A percentile compares a stretch with the other conserved stretches of the same genome.
phyloP scores from a whole-genome alignment of 2,113 vertebrate genomes.

The Sinocyclocheilus anshuiensis region DNA sequence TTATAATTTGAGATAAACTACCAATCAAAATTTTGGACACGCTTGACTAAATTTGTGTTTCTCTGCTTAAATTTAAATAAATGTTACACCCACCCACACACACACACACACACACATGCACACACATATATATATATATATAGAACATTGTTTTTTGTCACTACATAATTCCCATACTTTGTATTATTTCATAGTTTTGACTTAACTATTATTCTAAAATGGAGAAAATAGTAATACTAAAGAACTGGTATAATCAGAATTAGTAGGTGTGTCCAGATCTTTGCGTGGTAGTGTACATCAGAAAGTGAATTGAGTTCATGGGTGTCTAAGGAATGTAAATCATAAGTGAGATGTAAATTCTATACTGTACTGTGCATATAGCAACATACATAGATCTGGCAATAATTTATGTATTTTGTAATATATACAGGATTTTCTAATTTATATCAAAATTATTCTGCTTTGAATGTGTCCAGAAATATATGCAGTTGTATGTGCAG shows the following conservation, averaged over 20 bases:
- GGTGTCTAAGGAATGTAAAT: slow-evolving; percentile 18
- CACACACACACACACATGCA: no score
- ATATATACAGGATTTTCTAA: slow-evolving; percentile 49
- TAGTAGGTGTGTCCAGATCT: neutral
- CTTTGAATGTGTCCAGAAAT: slow-evolving; percentile 36
- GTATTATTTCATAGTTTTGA: neutral
- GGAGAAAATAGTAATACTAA: neutral
- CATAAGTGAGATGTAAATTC: slow-evolving; percentile 44
- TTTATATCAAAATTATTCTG: slow-evolving; percentile 47
- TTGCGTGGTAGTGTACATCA: neutral
- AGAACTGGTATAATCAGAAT: neutral
- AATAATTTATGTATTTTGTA: slow-evolving; percentile 9
- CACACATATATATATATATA: no score
- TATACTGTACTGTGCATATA: slow-evolving; percentile 50
- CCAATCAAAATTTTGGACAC: no score
- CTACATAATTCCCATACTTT: no score
- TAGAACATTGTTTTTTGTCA: no score
- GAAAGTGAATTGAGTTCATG: slow-evolving; percentile 1
- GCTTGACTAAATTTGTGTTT: no score
- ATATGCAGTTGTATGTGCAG: neutral
- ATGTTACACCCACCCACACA: no score
- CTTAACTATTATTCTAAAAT: neutral
- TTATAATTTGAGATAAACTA: no score
- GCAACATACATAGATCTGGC: slow-evolving; percentile 47
- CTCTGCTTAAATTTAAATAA: no score